Evolutionary conservation across 2,888 invertebrate species (phyloP), one percentile per base, ranked within the genome.

Genomic region (Ligdia adustata): DNA sequence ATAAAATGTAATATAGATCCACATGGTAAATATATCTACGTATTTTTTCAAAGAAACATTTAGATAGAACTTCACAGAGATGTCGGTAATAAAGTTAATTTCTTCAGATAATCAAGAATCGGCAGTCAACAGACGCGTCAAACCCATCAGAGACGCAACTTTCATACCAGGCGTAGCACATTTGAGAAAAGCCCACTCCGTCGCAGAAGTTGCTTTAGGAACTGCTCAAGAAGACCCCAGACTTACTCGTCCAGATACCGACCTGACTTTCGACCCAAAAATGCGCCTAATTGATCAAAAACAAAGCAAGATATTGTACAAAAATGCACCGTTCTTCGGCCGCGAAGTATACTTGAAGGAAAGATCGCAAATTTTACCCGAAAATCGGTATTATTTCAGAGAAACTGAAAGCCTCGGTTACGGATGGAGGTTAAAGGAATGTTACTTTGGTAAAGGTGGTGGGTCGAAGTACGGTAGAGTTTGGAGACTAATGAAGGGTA

Each of bases 361-460:
- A 3, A 64, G 79, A 39, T 48, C 45, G 38, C 63, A 58, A 39
- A 65, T 66, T 2, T 9, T 49, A 12, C 78, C 78, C 0, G 79
- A 79, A 40, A 45, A 69, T 5, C 78, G 69, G 49, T 80, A 64
- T 41, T 79, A 80, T 39, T 73, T 75, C 29, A 55, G 24, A n/a
- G 69, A 73, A 52, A 50, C 60, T n/a, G 55, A 31, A 38, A 67
- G 61, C 0, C 72, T 69, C 70, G 61, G 53, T 4, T 76, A 68
- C 15, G 80, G 80, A 0, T 80, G 78, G 77, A 64, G 80, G 27
- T 27, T 75, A 16, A 52, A 48, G 0, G 80, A 79, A 9, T 75
- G 77, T 35, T 62, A 24, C 43, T 75, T 77, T 27, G 39, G 45
- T 0, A 61, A 13, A 1, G 46, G 59, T 14, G 52, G 42, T 2